Evolutionary conservation across 2,797 vertebrate species (phyloP).

Genomic region (Huso huso): DNA sequence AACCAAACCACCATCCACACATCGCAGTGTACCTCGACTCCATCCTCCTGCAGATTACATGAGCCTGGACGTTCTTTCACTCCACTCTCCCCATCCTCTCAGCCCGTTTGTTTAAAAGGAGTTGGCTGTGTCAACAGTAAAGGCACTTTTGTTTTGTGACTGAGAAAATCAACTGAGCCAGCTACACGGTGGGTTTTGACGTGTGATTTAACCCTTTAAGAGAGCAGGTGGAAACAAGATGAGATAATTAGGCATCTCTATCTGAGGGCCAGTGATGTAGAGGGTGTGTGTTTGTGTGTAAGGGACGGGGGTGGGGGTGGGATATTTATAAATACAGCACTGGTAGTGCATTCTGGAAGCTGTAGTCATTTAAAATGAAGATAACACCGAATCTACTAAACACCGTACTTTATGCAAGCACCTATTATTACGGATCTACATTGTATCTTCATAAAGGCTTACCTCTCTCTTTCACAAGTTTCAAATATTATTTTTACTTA

Average conservation of each 20-base stretch:
- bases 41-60: not conserved
- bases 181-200: conserved; percentile 53
- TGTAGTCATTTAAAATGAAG: not conserved
- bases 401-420: no score
- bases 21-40: not conserved
- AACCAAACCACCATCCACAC: not conserved
- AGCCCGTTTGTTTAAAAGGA: conserved; percentile 1
- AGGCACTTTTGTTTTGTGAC: conserved; percentile 5
- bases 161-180: conserved; percentile 36
- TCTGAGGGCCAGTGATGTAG: conserved; percentile 41
- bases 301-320: not conserved
- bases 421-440: no score
- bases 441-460: no score
- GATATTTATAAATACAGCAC: not conserved
- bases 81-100: not conserved
- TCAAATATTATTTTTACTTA: no score
- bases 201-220: conserved; percentile 38
- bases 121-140: not conserved
- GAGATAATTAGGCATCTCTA: conserved; percentile 45
- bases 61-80: not conserved
- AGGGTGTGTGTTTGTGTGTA: conserved; percentile 3
- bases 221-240: conserved; percentile 62
- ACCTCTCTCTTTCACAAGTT: no score
- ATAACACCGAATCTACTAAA: no score
- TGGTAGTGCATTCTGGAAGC: conserved; percentile 7